Evolutionary conservation across 2,113 vertebrate species (phyloP), one percentile per base, ranked within the genome.

Genomic region (Ictidomys tridecemlineatus): DNA sequence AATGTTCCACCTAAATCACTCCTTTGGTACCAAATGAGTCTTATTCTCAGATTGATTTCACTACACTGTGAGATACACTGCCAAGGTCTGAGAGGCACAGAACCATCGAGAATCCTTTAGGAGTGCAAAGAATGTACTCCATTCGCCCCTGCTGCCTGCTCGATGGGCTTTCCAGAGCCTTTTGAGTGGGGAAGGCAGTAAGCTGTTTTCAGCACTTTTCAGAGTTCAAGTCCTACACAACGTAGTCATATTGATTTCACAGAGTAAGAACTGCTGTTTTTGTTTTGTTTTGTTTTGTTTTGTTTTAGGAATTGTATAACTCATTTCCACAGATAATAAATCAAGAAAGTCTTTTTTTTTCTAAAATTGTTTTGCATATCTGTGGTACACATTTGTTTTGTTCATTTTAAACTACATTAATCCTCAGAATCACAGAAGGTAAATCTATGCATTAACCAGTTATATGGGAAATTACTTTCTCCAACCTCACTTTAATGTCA

Each of bases 261-360:
- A 95, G 97, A 97, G 98, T 98, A 97, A 98, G 98, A 98, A 97
- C 92, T 91, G 97, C 90, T 96, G 96, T 39, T 0, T 98, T 96
- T 61, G 58, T 22, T 61, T 63, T 63, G 8, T 24, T 61, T 26
- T 63, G 8, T 24, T 61, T 26, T 61, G 8, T 61, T 61, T 61
- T 24, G 22, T 63, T 63, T 63, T 95, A 83, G 22, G 96, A 98
- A 61, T 83, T 96, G 72, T 95, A 91, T 97, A 98, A 98, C 87
- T 98, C 96, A 98, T 96, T 97, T 98, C 97, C 98, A 98, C 98
- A 98, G 96, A 98, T 97, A 97, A 98, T 98, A 98, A 98, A 98
- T 98, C 95, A 98, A 91, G 83, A 53, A 97, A 88, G 83, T 89
- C 72, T 97, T 98, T 98, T 97, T 98, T 98, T 98, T 96, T 69